Base-by-base conservation (phyloP, 2,888 invertebrate species). In the Timema cristinae region DNA sequence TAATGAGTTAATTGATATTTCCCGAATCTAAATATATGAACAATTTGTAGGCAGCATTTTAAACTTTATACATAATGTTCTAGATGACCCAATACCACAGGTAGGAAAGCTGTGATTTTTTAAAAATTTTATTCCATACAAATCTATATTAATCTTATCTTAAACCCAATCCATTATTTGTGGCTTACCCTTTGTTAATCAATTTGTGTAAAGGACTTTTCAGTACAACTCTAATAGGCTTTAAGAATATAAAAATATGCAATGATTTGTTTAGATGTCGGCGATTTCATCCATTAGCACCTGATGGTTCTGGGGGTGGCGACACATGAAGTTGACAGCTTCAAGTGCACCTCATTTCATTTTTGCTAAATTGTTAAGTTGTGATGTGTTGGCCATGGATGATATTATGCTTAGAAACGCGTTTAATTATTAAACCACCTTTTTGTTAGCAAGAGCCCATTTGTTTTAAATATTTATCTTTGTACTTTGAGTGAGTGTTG, bases 241-340 rank as follows among this genome's bases (percentile, higher is more conserved):
- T 32, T 32, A 32, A 32, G 4, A 32, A 32, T 32, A 32, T 2
- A 2, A 32, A n/a, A 52, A 50, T 50, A 13, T 66, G 11, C 49
- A 9, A 10, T 32, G 61, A 66, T 74, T 9, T 66, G 52, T 71
- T 2, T 70, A 78, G 79, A 76, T 78, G 78, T 75, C 75, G 79
- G 63, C 75, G 79, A 67, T 79, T 78, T 74, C 79, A 79, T 70
- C 79, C 79, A 47, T 75, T 79, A 70, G 74, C 67, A 48, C 50
- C 72, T 5, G 73, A 73, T 66, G 67, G 51, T n/a, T 63, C 72
- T 32, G 63, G 63, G 32, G 54, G 56, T 50, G 59, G 32, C 16
- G 68, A 73, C 54, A 63, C 74, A 66, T 74, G 74, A 74, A 71
- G 66, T 63, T 63, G 48, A 63, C 11, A 47, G 0, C 9, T 47